These are phyloP conservation scores for Cynoglossus semilaevis DNA, from an alignment of 2,113 vertebrate genomes.

Conservation along the genomic window DNA sequence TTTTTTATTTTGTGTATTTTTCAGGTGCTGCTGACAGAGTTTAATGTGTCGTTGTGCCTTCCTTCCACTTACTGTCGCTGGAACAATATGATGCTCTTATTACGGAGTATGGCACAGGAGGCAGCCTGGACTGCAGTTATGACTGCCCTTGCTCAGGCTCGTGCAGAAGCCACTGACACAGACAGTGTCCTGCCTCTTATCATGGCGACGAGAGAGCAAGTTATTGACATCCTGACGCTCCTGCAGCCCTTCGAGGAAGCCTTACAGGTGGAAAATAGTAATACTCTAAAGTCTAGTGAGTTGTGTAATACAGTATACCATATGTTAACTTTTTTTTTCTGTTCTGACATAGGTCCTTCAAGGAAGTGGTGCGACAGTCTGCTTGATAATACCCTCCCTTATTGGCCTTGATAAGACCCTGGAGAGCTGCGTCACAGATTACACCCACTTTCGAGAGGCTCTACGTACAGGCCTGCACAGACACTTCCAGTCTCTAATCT, in stretches of 20 bases:
- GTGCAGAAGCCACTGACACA: slow-evolving; percentile 61
- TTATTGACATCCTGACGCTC: slow-evolving; percentile 70
- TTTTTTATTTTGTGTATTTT: slow-evolving; percentile 1
- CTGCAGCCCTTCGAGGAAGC: slow-evolving; percentile 74
- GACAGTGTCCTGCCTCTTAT: slow-evolving; percentile 65
- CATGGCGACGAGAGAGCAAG: slow-evolving; percentile 71
- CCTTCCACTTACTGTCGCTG: slow-evolving; percentile 63
- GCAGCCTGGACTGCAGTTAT: slow-evolving; percentile 62
- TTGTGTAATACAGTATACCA: no score
- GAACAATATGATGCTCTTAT: slow-evolving; percentile 71
- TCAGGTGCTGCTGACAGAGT: slow-evolving; percentile 68
- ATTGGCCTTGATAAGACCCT: slow-evolving; percentile 72
- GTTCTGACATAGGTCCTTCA: slow-evolving; percentile 59
- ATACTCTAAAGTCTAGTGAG: no score
- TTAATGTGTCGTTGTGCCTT: slow-evolving; percentile 61
- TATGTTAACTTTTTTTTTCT: no score
- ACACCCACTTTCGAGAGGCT: slow-evolving; percentile 66
- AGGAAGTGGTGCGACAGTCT: slow-evolving; percentile 64
- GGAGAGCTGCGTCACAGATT: slow-evolving; percentile 53
- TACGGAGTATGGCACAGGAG: slow-evolving; percentile 69
- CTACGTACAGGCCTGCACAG: slow-evolving; percentile 64
- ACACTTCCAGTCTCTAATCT: slow-evolving; percentile 68
- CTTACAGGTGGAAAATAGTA: slow-evolving; percentile 54
- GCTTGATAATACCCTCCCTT: slow-evolving; percentile 68
- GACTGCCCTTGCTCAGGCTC: slow-evolving; percentile 69